Evolutionary conservation across 1,140 invertebrate genomes (phyloP), one percentile per base, ranked within the genome.

Genomic region (Drosophila bocki): DNA sequence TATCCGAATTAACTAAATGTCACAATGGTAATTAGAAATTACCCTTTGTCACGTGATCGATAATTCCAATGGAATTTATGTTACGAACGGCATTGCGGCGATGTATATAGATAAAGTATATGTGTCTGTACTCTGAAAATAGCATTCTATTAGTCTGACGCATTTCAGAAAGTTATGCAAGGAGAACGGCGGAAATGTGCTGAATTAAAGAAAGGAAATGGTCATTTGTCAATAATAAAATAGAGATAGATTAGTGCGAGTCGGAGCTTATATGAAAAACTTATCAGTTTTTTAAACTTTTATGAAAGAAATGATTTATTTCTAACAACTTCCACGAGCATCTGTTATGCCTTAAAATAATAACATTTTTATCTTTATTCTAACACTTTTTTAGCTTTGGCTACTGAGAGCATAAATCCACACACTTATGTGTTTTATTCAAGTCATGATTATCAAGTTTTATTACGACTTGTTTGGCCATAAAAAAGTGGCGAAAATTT

Each of bases 131-230:
- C 29, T 59, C 58, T 84, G 63, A 68, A 84, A 84, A 84, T 84
- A 84, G 71, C 67, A 32, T 53, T 54, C 39, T 70, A 77, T 44
- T 51, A 37, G 35, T 45, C 45, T 74, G 75, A 80, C 70, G 63
- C 50, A 56, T 35, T 60, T 39, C 44, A 47, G 17, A 70, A 57
- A 72, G 77, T 85, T 85, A 84, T 85, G 82, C 63, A 81, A 84
- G 45, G 59, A 71, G 53, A 48, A n/a, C 53, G 37, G 19, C 45
- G 53, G 67, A 71, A 44, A 50, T 44, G 29, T 15, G 51, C 7
- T 29, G 26, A 29, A 29, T 29, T 29, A 29, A 29, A 6, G 26
- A 69, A 45, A 60, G 60, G 32, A 63, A 64, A 44, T 35, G 51
- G 56, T 13, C 33, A 62, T 50, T 39, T 37, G 22, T 41, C 33